A percentile compares a stretch with the other conserved stretches of the same genome.
These are phyloP conservation scores for Zootermopsis nevadensis DNA, from an alignment of 2,888 invertebrate genomes.

Conservation along the genomic window DNA sequence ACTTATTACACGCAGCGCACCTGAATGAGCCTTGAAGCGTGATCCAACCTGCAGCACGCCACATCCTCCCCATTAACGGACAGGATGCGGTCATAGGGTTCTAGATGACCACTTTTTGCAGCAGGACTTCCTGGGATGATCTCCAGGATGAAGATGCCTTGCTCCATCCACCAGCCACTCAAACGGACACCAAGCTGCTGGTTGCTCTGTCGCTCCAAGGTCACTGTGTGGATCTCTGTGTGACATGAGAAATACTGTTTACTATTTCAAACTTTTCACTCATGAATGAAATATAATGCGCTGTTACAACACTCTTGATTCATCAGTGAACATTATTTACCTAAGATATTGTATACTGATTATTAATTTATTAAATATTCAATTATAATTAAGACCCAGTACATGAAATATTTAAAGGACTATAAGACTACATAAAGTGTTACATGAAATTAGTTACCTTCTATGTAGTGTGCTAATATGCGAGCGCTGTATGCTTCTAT, in stretches of 20 bases:
- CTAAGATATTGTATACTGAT: no score
- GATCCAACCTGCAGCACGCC: conserved; percentile 62
- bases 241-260: not conserved
- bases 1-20: conserved; percentile 29
- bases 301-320: no score
- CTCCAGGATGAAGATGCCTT: conserved; percentile 58
- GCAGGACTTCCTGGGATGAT: conserved; percentile 61
- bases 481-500: conserved; percentile 55
- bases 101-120: conserved; percentile 61
- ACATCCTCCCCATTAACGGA: conserved; percentile 64
- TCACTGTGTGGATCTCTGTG: conserved; percentile 62
- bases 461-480: conserved; percentile 51
- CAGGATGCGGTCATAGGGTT: conserved; percentile 63
- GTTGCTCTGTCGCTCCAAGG: conserved; percentile 60
- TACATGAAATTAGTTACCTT: conserved; percentile 50
- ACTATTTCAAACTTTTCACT: no score
- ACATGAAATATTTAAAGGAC: not conserved
- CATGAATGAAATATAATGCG: no score
- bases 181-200: conserved; percentile 62
- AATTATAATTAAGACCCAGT: no score
- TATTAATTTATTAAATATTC: no score
- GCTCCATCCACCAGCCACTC: conserved; percentile 55
- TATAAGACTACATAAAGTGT: not conserved
- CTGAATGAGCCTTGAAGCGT: conserved; percentile 60
- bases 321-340: no score